Base-by-base conservation (phyloP, 92 coral and sea anemone species). In the Ricordea florida region DNA sequence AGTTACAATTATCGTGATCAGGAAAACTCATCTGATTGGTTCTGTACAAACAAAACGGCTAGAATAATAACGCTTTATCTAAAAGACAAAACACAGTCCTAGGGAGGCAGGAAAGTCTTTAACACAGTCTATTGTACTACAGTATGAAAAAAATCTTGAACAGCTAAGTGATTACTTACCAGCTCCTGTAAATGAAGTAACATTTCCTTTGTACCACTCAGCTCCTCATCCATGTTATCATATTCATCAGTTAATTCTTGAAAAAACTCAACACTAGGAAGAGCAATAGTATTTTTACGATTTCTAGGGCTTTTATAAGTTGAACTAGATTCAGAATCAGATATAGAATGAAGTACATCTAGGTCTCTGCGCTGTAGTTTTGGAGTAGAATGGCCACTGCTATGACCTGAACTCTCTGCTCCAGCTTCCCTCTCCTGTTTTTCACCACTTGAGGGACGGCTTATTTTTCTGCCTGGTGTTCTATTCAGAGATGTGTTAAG, bases 171-270 rank as follows among this genome's bases (percentile, higher is more conserved):
- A 33, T 23, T 29, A 79, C 97, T 60, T 75, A 96, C 99, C 74
- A 96, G 47, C 41, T 72, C 86, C 69, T 96, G 99, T 7, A 96
- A 62, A 6, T 70, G 81, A 15, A 80, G 57, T 9, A 96, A 76
- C 57, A 70, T 73, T 29, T 67, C 82, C 60, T 93, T 87, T 21
- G 93, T 85, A 18, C 63, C 85, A 2, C 25, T 52, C 8, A 80
- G 24, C 4, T 96, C 99, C 20, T 92, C 99, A 18, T 81, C 91
- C 93, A 96, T 82, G 30, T 69, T 83, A 33, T 90, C 93, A 58
- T 89, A 94, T 10, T 89, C 97, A 18, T 81, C 89, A 29, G 78
- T 63, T 41, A 89, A 36, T 45, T 89, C 92, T 47, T 72, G 46
- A 0, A 92, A 60, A 74, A 92, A 89, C 38, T 89, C 96, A 20